Conservation (phyloP, 2,888 invertebrate species). For the Cephonodes hylas region DNA sequence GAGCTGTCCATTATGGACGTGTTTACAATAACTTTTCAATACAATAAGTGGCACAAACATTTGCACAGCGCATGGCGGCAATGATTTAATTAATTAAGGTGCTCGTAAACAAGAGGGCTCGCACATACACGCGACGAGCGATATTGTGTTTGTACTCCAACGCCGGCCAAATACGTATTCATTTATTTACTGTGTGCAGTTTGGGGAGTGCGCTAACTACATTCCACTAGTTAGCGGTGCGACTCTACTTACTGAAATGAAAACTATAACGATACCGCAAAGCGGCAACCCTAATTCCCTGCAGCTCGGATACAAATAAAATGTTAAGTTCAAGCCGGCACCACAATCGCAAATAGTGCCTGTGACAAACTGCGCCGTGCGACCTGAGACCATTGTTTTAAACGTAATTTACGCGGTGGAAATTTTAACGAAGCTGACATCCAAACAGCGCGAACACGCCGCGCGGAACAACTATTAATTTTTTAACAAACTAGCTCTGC, state of each 20-base stretch:
- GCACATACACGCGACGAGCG: slow-evolving; percentile 22
- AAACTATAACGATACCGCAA: slow-evolving; percentile 54
- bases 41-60: slow-evolving; percentile 6
- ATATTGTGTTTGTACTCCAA: slow-evolving; percentile 32
- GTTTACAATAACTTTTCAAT: slow-evolving; percentile 10
- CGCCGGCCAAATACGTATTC: slow-evolving; percentile 23
- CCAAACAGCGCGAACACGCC: neutral
- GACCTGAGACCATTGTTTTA: slow-evolving; percentile 9
- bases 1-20: neutral
- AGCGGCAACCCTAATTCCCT: slow-evolving; percentile 42
- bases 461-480: neutral
- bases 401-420: slow-evolving; percentile 7
- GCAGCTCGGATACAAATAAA: slow-evolving; percentile 23
- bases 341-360: slow-evolving; percentile 10
- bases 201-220: slow-evolving; percentile 35
- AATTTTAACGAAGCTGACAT: neutral
- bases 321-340: slow-evolving; percentile 6
- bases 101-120: slow-evolving; percentile 30
- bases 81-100: slow-evolving; percentile 41
- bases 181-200: slow-evolving; percentile 44
- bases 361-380: slow-evolving; percentile 9
- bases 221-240: slow-evolving; percentile 32
- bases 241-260: slow-evolving; percentile 57
- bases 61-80: slow-evolving; percentile 1
- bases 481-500: neutral